phyloP scores from a whole-genome alignment of 2,113 vertebrate species.

The Hirundichthys speculiger region DNA sequence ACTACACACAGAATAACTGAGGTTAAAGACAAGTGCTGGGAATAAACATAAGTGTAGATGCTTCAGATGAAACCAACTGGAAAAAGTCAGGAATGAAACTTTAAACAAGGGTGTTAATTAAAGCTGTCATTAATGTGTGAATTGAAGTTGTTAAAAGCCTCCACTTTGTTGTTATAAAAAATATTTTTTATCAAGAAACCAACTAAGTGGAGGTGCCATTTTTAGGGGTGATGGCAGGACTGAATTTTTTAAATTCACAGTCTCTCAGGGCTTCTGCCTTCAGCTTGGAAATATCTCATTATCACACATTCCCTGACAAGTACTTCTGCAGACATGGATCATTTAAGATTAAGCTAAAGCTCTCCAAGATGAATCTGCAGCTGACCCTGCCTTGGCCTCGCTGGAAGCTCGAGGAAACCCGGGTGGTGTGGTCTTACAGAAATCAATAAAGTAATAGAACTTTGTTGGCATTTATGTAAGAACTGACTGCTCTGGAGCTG shows the following conservation, averaged over 20 bases:
- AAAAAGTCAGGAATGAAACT: too few relatives aligned
- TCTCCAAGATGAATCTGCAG: not conserved
- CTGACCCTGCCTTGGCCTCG: constrained; percentile 1
- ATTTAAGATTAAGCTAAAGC: constrained; percentile 20
- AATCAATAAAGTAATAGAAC: constrained; percentile 29
- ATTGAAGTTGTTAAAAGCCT: too few relatives aligned
- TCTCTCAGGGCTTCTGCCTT: constrained; percentile 31
- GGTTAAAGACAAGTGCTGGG: not conserved
- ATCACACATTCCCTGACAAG: constrained; percentile 27
- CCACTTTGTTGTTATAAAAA: not conserved
- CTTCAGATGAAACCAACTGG: too few relatives aligned
- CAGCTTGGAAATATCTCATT: constrained; percentile 28
- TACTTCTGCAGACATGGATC: constrained; percentile 22
- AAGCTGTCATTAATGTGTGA: too few relatives aligned
- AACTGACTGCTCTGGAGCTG: not conserved
- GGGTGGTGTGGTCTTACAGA: not conserved
- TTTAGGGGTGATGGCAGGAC: constrained; percentile 18
- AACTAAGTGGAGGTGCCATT: constrained; percentile 22
- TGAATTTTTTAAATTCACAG: constrained; percentile 36
- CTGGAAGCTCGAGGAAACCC: not conserved
- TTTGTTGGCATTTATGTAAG: constrained; percentile 23
- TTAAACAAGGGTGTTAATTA: too few relatives aligned
- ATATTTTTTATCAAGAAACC: constrained; percentile 23
- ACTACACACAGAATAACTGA: not conserved
- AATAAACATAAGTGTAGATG: not conserved